A percentile compares a stretch with the other conserved stretches of the same genome.
phyloP scores from a whole-genome alignment of 2,113 vertebrate species.

The Callaeas wilsoni region DNA sequence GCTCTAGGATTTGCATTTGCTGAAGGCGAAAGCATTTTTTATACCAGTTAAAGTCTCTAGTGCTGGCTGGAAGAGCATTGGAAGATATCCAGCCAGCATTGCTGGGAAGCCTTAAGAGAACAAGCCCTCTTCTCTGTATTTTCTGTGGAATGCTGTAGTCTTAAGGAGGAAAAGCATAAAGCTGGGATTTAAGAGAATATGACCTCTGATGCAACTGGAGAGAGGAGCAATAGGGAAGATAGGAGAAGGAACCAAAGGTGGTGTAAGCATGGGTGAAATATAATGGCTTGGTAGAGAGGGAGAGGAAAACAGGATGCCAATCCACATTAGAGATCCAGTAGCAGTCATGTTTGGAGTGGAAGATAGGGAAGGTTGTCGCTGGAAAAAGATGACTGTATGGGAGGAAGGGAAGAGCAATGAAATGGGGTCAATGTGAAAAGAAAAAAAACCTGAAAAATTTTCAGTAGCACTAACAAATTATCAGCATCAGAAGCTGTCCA shows the following conservation, averaged over 20 bases:
- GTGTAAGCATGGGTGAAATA: background rate
- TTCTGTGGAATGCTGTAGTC: background rate
- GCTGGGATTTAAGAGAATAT: background rate
- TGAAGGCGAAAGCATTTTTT: background rate
- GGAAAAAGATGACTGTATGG: background rate
- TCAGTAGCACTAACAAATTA: background rate
- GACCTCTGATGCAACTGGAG: background rate
- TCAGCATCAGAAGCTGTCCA: background rate
- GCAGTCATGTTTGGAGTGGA: background rate
- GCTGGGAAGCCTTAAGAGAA: background rate
- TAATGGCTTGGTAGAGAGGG: background rate
- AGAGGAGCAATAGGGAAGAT: background rate
- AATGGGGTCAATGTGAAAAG: background rate
- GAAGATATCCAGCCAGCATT: background rate
- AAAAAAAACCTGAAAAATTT: background rate
- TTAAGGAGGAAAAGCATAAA: background rate
- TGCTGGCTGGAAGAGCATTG: background rate
- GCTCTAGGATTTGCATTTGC: background rate
- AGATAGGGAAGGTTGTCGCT: background rate
- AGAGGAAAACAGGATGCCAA: background rate
- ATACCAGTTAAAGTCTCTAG: background rate
- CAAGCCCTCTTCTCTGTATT: background rate
- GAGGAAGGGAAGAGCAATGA: background rate
- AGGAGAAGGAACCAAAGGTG: background rate
- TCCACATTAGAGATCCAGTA: background rate